Evolutionary conservation across 2,113 vertebrate genomes (phyloP), one percentile per base, ranked within the genome.

Genomic region (Galeopterus variegatus): DNA sequence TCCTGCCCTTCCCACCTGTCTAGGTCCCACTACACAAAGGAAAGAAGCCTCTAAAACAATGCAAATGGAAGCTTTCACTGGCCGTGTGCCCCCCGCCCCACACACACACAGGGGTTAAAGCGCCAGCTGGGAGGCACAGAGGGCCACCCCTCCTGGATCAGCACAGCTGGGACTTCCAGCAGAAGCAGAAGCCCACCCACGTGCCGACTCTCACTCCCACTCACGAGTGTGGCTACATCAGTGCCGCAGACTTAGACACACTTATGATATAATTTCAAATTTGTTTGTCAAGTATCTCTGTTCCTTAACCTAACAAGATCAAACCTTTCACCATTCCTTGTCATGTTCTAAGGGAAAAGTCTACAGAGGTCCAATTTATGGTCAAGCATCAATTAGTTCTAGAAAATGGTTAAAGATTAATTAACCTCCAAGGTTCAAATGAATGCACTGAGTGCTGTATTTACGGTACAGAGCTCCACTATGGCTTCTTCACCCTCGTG

Each of bases 1-100:
- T 91, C 87, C 94, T 70, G 93, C 45, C 94, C 81, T 93, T 94
- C 95, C 98, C 98, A 98, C 98, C 98, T 98, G 97, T 90, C 97
- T 65, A 33, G 14, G 41, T 88, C 81, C 93, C 58, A 19, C 31
- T 56, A 1, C 0, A 31, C 89, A 87, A 72, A 94, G 97, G 94
- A 96, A 26, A 33, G 89, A 86, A 33, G 81, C 83, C 89, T 72
- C 65, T 11, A 81, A 82, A 45, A 36, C 64, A 84, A 98, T 97
- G 98, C 88, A 97, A 97, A 98, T n/a, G 0, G 72, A 36, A 11
- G 0, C 76, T 5, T 7, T 18, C 24, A 0, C 23, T 14, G 18
- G 58, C n/a, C 64, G 8, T 1, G 58, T 84, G 13, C 21, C 41
- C 87, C 41, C 54, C 11, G 91, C 8, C 83, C 18, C 64, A 72